Conservation (phyloP, 2,113 vertebrate genomes). For the Malurus alboscapulatus region DNA sequence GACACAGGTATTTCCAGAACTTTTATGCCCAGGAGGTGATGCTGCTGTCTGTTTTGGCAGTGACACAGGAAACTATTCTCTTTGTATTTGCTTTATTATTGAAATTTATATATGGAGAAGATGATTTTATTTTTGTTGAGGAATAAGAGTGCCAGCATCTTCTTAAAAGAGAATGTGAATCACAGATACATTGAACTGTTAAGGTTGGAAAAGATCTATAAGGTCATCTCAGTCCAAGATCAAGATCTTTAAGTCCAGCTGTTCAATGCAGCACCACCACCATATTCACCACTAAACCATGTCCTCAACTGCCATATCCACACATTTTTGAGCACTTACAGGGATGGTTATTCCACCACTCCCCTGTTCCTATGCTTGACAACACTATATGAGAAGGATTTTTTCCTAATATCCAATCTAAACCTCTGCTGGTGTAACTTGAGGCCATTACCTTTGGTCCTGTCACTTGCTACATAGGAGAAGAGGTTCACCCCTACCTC, state of each 20-base stretch:
- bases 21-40: neutral
- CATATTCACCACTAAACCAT: neutral
- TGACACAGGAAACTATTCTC: neutral
- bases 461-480: neutral
- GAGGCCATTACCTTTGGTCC: neutral
- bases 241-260: neutral
- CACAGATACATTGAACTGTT: neutral
- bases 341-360: neutral
- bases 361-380: neutral
- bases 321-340: neutral
- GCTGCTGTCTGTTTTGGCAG: neutral
- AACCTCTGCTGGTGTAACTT: neutral
- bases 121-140: neutral
- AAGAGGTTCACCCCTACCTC: neutral
- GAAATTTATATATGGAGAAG: neutral
- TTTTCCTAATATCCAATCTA: neutral
- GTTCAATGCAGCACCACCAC: neutral
- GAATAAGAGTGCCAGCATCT: neutral
- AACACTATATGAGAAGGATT: neutral
- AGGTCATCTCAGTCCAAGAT: neutral
- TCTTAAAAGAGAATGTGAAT: neutral
- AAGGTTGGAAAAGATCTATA: neutral
- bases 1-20: neutral
- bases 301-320: neutral
- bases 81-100: neutral